These are phyloP conservation scores for Anorthoa munda DNA, from an alignment of 2,888 invertebrate genomes.

Conservation along the genomic window DNA sequence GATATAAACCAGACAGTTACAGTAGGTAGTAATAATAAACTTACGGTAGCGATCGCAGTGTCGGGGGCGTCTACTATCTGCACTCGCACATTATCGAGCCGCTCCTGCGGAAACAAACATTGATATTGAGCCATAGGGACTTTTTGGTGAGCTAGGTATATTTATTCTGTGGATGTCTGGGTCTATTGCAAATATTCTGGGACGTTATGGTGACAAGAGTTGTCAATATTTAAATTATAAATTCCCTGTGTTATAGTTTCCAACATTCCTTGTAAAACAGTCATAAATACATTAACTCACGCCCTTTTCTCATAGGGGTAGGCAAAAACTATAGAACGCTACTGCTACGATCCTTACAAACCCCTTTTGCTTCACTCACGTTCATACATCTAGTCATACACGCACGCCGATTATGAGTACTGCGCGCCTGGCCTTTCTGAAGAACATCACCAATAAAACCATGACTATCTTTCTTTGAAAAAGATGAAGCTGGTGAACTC, in stretches of 20 bases:
- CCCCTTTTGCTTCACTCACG: no score
- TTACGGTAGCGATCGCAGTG: slow-evolving; percentile 58
- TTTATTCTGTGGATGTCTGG: slow-evolving; percentile 2
- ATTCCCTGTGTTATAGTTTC: neutral
- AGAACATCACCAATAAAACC: no score
- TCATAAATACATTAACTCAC: no score
- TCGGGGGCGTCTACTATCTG: slow-evolving; percentile 67
- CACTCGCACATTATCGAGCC: slow-evolving; percentile 69
- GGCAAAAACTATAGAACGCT: no score
- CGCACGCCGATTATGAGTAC: no score
- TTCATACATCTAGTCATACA: no score
- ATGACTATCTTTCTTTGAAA: no score
- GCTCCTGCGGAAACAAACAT: slow-evolving; percentile 70
- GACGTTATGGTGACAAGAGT: neutral
- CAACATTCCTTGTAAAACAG: no score
- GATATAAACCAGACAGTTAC: neutral
- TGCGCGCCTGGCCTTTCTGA: no score
- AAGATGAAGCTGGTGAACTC: no score
- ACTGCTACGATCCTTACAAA: no score
- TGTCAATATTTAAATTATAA: slow-evolving; percentile 4
- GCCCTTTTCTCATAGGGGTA: no score
- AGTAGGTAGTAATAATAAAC: slow-evolving; percentile 32
- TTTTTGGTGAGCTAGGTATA: slow-evolving; percentile 1
- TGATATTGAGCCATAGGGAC: slow-evolving; percentile 31
- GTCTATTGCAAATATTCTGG: neutral